phyloP scores from a whole-genome alignment of 2,888 invertebrate genomes.

The Sinodicranocentrus sp. region DNA sequence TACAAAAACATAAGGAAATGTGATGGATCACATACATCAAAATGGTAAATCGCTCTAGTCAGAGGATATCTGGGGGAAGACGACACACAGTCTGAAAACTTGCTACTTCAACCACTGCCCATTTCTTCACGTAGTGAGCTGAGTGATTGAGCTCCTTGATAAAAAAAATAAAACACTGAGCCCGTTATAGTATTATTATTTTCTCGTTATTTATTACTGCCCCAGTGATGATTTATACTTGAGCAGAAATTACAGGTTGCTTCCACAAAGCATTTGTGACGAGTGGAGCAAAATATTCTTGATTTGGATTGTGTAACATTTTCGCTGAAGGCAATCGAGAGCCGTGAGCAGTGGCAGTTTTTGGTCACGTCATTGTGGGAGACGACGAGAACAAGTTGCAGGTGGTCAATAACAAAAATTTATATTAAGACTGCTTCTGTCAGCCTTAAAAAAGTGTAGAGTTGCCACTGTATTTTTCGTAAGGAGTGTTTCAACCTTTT shows the following conservation, averaged over 20 bases:
- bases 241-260: slow-evolving; percentile 50
- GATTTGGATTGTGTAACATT: slow-evolving; percentile 9
- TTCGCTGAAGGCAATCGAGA: slow-evolving; percentile 7
- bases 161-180: slow-evolving; percentile 20
- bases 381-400: background rate
- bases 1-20: too few species aligned
- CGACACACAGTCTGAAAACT: background rate
- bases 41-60: slow-evolving; percentile 44
- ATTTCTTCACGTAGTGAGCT: too few species aligned
- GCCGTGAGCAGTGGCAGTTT: too few species aligned
- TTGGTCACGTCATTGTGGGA: background rate
- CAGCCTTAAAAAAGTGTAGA: too few species aligned
- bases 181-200: slow-evolving; percentile 39
- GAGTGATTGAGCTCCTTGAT: slow-evolving; percentile 41
- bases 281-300: slow-evolving; percentile 23
- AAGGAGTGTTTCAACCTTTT: background rate
- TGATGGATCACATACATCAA: slow-evolving; percentile 43
- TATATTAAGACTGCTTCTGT: too few species aligned
- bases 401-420: slow-evolving; percentile 26
- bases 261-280: too few species aligned
- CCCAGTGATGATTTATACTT: slow-evolving; percentile 41
- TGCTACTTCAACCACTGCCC: background rate
- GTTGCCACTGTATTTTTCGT: background rate
- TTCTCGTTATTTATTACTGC: slow-evolving; percentile 41
- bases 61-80: slow-evolving; percentile 10